Conservation (phyloP, 30 jellyfish, hydroid and myxozoan genomes). For the Catostylus mosaicus region DNA sequence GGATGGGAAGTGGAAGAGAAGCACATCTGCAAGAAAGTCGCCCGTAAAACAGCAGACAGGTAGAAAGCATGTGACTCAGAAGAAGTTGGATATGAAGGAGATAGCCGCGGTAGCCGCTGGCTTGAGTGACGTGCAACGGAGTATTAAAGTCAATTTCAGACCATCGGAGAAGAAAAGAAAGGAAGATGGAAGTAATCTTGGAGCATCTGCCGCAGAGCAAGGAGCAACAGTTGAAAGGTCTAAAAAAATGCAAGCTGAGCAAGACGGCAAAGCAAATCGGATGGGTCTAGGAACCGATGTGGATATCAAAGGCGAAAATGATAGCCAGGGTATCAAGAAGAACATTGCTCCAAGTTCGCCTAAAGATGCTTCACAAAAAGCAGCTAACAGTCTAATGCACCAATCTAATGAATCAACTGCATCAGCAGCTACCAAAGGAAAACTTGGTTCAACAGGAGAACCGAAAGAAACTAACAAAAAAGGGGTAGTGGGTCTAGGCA, state of each 20-base stretch:
- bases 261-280: not conserved
- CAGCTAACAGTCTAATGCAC: no score
- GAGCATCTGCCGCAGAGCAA: not conserved
- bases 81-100: conserved; percentile 29
- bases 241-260: not conserved
- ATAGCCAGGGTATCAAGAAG: not conserved
- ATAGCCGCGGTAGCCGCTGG: conserved; percentile 50
- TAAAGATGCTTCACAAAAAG: not conserved
- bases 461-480: no score
- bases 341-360: not conserved
- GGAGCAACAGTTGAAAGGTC: not conserved
- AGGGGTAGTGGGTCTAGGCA: not conserved
- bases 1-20: not conserved
- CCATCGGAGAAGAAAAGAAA: not conserved
- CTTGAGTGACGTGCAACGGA: conserved; percentile 26
- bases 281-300: not conserved
- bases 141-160: conserved; percentile 21
- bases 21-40: conserved; percentile 22
- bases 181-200: not conserved
- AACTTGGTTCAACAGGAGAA: no score
- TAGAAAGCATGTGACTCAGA: conserved; percentile 28
- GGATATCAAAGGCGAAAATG: not conserved
- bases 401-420: no score
- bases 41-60: conserved; percentile 39
- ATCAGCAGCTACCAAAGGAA: no score